phyloP scores from a whole-genome alignment of 1,140 invertebrate species.

The Eriocheir sinensis region DNA sequence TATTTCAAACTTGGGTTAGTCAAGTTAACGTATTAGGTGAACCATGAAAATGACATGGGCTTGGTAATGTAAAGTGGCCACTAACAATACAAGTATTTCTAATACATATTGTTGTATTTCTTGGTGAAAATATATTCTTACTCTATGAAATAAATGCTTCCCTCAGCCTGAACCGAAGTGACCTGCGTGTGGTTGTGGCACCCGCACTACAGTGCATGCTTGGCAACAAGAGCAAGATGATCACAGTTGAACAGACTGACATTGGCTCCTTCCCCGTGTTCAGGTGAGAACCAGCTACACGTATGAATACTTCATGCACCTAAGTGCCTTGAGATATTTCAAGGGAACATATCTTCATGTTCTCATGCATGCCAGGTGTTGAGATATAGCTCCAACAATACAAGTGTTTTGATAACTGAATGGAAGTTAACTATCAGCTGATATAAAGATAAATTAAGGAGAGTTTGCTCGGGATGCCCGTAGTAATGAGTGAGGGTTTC shows the following conservation, averaged over 20 bases:
- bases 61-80: too few relatives aligned
- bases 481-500: too few relatives aligned
- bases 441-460: too few relatives aligned
- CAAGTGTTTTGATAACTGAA: too few relatives aligned
- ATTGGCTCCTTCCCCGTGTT: slow-evolving; percentile 85
- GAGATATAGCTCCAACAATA: too few relatives aligned
- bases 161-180: slow-evolving; percentile 79
- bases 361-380: too few relatives aligned
- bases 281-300: slow-evolving; percentile 82
- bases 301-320: background rate
- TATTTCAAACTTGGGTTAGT: too few relatives aligned
- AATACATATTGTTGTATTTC: too few relatives aligned
- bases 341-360: background rate
- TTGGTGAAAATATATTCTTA: background rate
- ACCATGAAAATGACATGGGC: too few relatives aligned
- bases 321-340: background rate
- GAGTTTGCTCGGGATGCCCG: too few relatives aligned
- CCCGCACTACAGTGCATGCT: slow-evolving; percentile 87
- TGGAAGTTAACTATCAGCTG: background rate
- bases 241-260: slow-evolving; percentile 85
- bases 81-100: too few relatives aligned
- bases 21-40: too few relatives aligned
- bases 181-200: slow-evolving; percentile 87
- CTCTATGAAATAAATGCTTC: background rate
- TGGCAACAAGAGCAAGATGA: slow-evolving; percentile 86